Evolutionary conservation across 2,888 invertebrate species (phyloP).

Genomic region (Lasius platythorax): DNA sequence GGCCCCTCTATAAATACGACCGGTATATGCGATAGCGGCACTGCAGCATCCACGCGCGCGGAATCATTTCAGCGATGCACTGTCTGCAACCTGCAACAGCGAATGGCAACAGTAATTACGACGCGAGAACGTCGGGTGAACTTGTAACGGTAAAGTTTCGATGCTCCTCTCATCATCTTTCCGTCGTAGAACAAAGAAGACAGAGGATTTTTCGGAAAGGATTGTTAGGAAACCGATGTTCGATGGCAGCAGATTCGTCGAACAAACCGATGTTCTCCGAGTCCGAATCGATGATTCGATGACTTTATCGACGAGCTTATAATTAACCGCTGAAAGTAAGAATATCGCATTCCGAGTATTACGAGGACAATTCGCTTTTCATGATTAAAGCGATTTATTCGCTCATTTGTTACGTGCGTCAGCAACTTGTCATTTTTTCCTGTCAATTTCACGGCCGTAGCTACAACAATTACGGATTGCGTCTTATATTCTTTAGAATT

Average conservation of each 20-base stretch:
- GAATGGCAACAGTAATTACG: conserved; percentile 77
- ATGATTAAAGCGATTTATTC: conserved; percentile 25
- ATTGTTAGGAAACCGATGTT: conserved; percentile 69
- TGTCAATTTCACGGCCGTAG: conserved; percentile 31
- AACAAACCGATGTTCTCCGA: background rate
- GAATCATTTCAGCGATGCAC: conserved; percentile 53
- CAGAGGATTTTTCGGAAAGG: conserved; percentile 65
- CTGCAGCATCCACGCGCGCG: conserved; percentile 30
- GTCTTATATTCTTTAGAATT: conserved; percentile 14
- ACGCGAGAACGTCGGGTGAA: conserved; percentile 76
- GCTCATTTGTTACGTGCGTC: conserved; percentile 31
- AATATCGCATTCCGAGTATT: background rate
- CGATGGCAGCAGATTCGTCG: conserved; percentile 13
- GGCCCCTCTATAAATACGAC: conserved; percentile 54
- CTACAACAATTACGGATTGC: background rate
- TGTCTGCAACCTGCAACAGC: conserved; percentile 47
- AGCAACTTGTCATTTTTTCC: conserved; percentile 23
- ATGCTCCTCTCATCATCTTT: conserved; percentile 77
- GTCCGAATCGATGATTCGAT: background rate
- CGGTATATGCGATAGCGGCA: conserved; percentile 37
- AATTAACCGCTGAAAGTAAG: conserved; percentile 23
- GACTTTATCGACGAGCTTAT: background rate
- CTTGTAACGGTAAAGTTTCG: conserved; percentile 78
- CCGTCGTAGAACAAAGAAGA: conserved; percentile 46
- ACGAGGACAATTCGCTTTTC: conserved; percentile 1